These are phyloP conservation scores for Harmothoe impar DNA, from an alignment of 2,888 invertebrate species.

Conservation along the genomic window DNA sequence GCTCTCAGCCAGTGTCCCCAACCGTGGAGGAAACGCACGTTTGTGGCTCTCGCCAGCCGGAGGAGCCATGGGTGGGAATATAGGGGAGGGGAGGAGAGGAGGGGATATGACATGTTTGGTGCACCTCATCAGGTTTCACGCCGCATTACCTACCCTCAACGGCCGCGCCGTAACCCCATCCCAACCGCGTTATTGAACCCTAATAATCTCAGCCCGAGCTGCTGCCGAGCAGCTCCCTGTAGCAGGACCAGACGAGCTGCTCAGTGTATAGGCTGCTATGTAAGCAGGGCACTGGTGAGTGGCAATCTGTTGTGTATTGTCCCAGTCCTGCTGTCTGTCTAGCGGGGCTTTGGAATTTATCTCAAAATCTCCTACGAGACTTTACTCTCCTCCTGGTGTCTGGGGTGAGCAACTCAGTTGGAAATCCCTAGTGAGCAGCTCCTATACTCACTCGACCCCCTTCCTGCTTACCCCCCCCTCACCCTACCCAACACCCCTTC, in stretches of 20 bases:
- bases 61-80: not conserved
- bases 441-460: too few species aligned
- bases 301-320: constrained; percentile 35
- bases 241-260: not conserved
- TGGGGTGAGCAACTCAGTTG: too few species aligned
- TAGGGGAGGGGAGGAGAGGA: not conserved
- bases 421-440: too few species aligned
- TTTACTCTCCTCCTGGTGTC: too few species aligned
- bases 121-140: constrained; percentile 50
- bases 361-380: not conserved
- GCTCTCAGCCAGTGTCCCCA: not conserved
- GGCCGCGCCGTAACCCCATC: constrained; percentile 38
- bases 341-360: not conserved
- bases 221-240: not conserved
- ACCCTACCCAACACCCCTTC: not conserved
- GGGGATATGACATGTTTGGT: constrained; percentile 60
- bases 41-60: not conserved
- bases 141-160: constrained; percentile 23
- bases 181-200: constrained; percentile 16
- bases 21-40: not conserved
- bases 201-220: constrained; percentile 24
- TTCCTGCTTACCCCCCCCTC: not conserved
- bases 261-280: not conserved
- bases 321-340: not conserved
- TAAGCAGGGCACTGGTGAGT: not conserved